Evolutionary conservation across 2,888 invertebrate genomes (phyloP).

Genomic region (Ernsta delagoae): DNA sequence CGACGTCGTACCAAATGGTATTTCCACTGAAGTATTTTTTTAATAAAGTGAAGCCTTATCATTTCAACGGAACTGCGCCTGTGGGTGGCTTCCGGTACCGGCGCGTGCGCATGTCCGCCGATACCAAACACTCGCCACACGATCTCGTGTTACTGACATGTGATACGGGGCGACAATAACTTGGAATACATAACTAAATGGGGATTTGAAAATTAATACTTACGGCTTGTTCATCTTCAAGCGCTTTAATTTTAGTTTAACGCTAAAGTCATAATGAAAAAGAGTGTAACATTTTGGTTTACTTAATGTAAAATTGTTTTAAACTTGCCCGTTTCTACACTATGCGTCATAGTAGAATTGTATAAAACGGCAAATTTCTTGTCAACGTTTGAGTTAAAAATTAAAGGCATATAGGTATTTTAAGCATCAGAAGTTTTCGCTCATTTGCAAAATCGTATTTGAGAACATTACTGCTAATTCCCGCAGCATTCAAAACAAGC

Average conservation of each 20-base stretch:
- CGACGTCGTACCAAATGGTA: background rate
- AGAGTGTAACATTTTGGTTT: too few relatives aligned
- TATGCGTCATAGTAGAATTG: too few relatives aligned
- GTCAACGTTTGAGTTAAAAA: background rate
- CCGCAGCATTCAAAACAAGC: constrained; percentile 61
- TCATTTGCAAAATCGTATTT: constrained; percentile 24
- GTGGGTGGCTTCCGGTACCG: constrained; percentile 69
- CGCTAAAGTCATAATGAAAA: too few relatives aligned
- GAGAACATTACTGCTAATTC: constrained; percentile 57
- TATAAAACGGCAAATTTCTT: background rate
- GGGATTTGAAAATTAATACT: constrained; percentile 45
- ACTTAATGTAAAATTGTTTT: too few relatives aligned
- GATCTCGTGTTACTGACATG: constrained; percentile 57
- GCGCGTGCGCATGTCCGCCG: constrained; percentile 68
- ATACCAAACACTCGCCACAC: constrained; percentile 59
- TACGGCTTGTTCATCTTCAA: too few relatives aligned
- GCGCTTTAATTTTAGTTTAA: background rate
- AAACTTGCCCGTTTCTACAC: too few relatives aligned
- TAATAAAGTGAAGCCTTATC: constrained; percentile 66
- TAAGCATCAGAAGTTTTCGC: constrained; percentile 1
- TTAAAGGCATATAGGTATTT: background rate
- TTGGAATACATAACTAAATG: constrained; percentile 44
- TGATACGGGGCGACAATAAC: constrained; percentile 52
- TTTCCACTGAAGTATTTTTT: background rate
- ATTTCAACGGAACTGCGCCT: constrained; percentile 58